A percentile compares a stretch with the other conserved stretches of the same genome.
Evolutionary conservation across 2,113 vertebrate genomes (phyloP).

Genomic region (Rynchops niger): DNA sequence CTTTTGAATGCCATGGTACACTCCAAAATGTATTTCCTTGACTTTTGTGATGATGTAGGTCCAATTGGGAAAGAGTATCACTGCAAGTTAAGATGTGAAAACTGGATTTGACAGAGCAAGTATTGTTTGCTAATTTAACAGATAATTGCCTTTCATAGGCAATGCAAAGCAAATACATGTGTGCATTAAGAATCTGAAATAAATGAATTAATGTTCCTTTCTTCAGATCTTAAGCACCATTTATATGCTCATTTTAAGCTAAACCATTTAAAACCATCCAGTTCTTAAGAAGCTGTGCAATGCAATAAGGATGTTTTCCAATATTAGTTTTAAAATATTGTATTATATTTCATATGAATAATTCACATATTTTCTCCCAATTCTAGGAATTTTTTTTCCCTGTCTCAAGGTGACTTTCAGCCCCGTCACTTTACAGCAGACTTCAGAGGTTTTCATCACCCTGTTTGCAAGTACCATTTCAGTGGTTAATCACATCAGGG

Average conservation of each 20-base stretch:
- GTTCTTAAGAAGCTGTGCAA: not conserved
- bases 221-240: not conserved
- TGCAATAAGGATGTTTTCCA: not conserved
- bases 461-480: slow-evolving; percentile 60
- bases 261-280: not conserved
- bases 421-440: slow-evolving; percentile 38
- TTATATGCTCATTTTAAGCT: not conserved
- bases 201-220: not conserved
- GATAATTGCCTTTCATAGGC: slow-evolving; percentile 17
- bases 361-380: not conserved
- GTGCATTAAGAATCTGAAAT: not conserved
- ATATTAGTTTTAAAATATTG: not conserved
- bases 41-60: not conserved
- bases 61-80: not conserved
- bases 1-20: not conserved
- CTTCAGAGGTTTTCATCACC: slow-evolving; percentile 36
- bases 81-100: not conserved
- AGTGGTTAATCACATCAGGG: slow-evolving; percentile 38
- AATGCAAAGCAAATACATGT: not conserved
- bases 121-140: slow-evolving; percentile 16
- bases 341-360: not conserved
- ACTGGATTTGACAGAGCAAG: slow-evolving; percentile 13
- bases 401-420: slow-evolving; percentile 51
- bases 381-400: slow-evolving; percentile 11
- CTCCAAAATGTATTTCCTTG: not conserved